Conservation (phyloP, 2,888 invertebrate species). For the Prosapia bicincta region DNA sequence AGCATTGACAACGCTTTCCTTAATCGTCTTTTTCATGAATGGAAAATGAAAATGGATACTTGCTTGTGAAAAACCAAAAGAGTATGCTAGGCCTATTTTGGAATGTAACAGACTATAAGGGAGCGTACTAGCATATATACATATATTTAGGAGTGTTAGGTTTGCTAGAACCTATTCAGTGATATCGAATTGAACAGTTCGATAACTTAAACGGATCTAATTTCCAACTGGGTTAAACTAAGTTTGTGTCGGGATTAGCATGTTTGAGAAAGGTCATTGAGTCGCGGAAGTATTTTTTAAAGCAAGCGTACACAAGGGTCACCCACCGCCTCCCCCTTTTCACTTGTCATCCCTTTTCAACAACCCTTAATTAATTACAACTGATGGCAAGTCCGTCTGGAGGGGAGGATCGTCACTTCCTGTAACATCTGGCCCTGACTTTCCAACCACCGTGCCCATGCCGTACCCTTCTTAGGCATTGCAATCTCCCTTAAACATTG, state of each 20-base stretch:
- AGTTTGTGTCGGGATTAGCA: neutral
- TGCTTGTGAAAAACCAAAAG: too few species aligned
- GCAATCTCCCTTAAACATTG: neutral
- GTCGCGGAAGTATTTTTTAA: neutral
- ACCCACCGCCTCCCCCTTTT: constrained; percentile 11
- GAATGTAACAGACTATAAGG: too few species aligned
- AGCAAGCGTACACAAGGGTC: neutral
- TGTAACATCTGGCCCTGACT: constrained; percentile 28
- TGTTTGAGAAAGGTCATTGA: neutral
- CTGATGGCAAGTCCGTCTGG: constrained; percentile 23
- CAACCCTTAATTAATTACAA: constrained; percentile 29
- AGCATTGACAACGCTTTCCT: too few species aligned
- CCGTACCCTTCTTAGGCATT: neutral
- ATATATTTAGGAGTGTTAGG: too few species aligned
- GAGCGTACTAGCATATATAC: too few species aligned
- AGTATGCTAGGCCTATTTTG: too few species aligned
- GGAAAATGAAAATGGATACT: too few species aligned
- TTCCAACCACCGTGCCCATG: neutral
- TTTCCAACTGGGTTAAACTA: neutral
- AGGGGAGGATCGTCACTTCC: constrained; percentile 13
- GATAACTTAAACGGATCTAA: too few species aligned
- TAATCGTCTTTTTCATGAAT: too few species aligned
- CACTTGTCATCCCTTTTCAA: constrained; percentile 32
- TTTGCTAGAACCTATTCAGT: too few species aligned
- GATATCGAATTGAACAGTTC: too few species aligned